Percentiles rank a stretch among this genome's conserved stretches.
Evolutionary conservation across 2,797 vertebrate genomes (phyloP).

Genomic region (Crocodylus rhombifer): DNA sequence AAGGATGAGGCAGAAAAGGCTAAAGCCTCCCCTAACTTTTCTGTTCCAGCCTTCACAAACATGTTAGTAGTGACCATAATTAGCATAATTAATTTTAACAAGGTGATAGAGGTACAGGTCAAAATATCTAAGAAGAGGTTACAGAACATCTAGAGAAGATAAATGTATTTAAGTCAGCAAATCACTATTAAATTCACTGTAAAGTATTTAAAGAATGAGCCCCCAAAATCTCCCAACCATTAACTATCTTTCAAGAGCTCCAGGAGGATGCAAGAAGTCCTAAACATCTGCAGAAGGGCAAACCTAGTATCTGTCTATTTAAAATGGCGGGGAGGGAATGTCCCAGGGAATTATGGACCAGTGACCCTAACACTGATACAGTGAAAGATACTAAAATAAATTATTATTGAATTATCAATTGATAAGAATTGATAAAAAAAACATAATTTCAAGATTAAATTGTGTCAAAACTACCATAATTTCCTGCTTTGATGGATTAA

Average conservation of each 20-base stretch:
- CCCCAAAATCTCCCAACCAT: neutral
- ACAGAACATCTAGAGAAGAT: neutral
- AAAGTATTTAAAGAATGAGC: neutral
- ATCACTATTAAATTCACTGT: neutral
- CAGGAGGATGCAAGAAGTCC: neutral
- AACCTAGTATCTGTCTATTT: neutral
- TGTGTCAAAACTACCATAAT: neutral
- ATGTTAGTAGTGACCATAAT: neutral
- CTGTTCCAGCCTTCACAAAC: neutral
- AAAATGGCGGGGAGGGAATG: neutral
- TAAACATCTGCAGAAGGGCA: neutral
- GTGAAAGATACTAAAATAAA: neutral
- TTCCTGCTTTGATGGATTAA: neutral
- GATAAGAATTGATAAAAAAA: conserved; percentile 10
- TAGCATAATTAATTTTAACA: neutral
- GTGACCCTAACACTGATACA: neutral
- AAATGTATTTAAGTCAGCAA: neutral
- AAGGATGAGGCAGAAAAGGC: neutral
- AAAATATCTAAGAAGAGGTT: neutral
- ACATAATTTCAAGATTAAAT: neutral
- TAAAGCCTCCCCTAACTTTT: neutral
- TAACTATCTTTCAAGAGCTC: no score
- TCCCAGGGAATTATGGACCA: neutral
- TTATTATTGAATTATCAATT: neutral
- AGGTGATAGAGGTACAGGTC: neutral